Base-by-base conservation (phyloP, 2,888 invertebrate species). In the Drosophila flavopinicola region DNA sequence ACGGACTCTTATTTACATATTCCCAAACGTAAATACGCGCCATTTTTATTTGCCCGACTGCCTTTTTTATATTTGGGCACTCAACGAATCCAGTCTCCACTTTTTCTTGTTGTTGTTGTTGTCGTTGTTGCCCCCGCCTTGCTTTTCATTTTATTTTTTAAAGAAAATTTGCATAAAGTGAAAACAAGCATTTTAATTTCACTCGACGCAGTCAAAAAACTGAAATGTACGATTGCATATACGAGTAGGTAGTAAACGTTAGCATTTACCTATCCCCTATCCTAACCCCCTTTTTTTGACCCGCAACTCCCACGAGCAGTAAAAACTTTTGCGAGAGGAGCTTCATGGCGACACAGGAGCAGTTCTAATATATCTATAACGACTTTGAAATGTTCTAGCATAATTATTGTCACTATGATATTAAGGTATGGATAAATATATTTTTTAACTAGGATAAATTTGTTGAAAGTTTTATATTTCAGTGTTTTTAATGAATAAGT, bases 111-210 rank as follows among this genome's bases (percentile, higher is more conserved):
- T 48, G 49, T 47, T 20, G 15, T 47, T 47, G 35, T 1, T n/a
- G 13, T 4, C 42, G n/a, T 4, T 24, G 29, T 17, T 59, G 64
- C 66, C 69, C 58, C 53, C 66, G 67, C 58, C 53, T 66, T 80
- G 58, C 49, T 35, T 57, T 71, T 75, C 64, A 75, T 71, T 72
- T 79, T 66, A 60, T 70, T 76, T 70, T 76, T 79, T 71, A 56
- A 66, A 64, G 54, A 78, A 84, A 85, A 89, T 89, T 89, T 89
- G 82, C 89, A 89, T 89, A 88, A 89, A 89, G 89, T 88, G 88
- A 83, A 88, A 89, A 89, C 89, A 89, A 87, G 84, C 85, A 85
- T 89, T 89, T 89, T 88, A 89, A 88, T 89, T 87, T 82, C 65
- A 76, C 76, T 75, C 75, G 75, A 73, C 78, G 71, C 56, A 75